These are phyloP conservation scores for Encarsia formosa DNA, from an alignment of 2,888 invertebrate species.

Conservation along the genomic window DNA sequence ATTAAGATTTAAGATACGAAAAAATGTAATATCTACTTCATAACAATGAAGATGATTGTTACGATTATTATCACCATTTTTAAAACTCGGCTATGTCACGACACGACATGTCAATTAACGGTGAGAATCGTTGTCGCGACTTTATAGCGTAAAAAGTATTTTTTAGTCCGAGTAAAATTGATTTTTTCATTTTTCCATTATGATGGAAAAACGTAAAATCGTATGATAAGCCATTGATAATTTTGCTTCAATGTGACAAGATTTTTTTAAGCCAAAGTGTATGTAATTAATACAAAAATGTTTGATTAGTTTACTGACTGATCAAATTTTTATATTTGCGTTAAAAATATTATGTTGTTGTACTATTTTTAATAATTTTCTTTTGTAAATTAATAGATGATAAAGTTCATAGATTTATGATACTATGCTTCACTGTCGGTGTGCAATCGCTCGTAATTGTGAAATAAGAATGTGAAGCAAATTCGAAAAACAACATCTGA, in stretches of 20 bases:
- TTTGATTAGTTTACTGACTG: constrained; percentile 12
- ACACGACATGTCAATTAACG: constrained; percentile 27
- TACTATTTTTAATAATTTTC: constrained; percentile 15
- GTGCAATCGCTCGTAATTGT: constrained; percentile 12
- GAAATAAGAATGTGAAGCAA: neutral
- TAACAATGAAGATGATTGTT: constrained; percentile 18
- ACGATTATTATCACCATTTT: constrained; percentile 4
- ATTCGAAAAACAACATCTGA: constrained; percentile 7
- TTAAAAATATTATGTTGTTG: constrained; percentile 22
- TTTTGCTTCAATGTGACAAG: constrained; percentile 16
- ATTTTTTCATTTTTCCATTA: neutral
- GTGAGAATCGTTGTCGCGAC: constrained; percentile 21
- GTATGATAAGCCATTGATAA: constrained; percentile 4
- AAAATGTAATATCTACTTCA: constrained; percentile 28
- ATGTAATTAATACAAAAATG: constrained; percentile 8
- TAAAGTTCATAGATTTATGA: constrained; percentile 1
- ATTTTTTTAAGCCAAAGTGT: constrained; percentile 26
- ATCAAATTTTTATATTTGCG: constrained; percentile 15
- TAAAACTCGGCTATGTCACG: constrained; percentile 4
- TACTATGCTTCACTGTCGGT: constrained; percentile 6
- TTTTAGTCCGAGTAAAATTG: constrained; percentile 12
- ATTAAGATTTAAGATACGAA: constrained; percentile 20
- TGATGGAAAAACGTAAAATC: neutral
- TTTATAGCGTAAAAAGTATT: constrained; percentile 6
- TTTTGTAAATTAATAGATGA: constrained; percentile 1